These are phyloP conservation scores for Macropus fuliginosus DNA, from an alignment of 2,797 vertebrate genomes.

Conservation along the genomic window DNA sequence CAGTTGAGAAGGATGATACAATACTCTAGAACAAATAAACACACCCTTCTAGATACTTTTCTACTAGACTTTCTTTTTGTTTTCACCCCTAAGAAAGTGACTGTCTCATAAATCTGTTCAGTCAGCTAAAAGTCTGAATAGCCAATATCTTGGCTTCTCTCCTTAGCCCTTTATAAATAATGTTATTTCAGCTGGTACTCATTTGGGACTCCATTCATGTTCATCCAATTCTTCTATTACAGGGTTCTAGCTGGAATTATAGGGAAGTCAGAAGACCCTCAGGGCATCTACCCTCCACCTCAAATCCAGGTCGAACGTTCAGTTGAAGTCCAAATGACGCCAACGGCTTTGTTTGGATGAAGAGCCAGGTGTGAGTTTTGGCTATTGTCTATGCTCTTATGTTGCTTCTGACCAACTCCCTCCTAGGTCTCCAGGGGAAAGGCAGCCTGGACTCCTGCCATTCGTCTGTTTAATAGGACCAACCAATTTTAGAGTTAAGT, in stretches of 20 bases:
- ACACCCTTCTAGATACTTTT: conserved; percentile 29
- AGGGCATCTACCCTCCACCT: conserved; percentile 22
- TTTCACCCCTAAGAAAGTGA: background rate
- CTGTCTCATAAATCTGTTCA: conserved; percentile 51
- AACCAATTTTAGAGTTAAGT: conserved; percentile 71
- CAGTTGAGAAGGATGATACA: conserved; percentile 60
- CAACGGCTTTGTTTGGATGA: conserved; percentile 65
- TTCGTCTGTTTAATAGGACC: conserved; percentile 77
- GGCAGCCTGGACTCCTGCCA: conserved; percentile 72
- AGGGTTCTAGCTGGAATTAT: conserved; percentile 47
- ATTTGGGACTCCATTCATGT: conserved; percentile 57
- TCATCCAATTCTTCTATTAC: conserved; percentile 59
- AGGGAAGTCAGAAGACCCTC: conserved; percentile 44
- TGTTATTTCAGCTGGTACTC: conserved; percentile 8
- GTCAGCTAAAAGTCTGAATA: conserved; percentile 11
- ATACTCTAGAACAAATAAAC: conserved; percentile 41
- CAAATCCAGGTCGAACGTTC: conserved; percentile 47
- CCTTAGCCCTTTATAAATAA: conserved; percentile 8
- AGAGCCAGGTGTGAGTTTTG: conserved; percentile 54
- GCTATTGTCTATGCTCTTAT: conserved; percentile 50
- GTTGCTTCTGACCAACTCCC: conserved; percentile 49
- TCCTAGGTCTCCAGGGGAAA: conserved; percentile 66
- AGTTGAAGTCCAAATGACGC: conserved; percentile 52
- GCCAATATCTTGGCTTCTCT: conserved; percentile 33
- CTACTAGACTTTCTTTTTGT: conserved; percentile 35